Conservation (phyloP, 2,888 invertebrate genomes). For the Trissoscelio sp. region DNA sequence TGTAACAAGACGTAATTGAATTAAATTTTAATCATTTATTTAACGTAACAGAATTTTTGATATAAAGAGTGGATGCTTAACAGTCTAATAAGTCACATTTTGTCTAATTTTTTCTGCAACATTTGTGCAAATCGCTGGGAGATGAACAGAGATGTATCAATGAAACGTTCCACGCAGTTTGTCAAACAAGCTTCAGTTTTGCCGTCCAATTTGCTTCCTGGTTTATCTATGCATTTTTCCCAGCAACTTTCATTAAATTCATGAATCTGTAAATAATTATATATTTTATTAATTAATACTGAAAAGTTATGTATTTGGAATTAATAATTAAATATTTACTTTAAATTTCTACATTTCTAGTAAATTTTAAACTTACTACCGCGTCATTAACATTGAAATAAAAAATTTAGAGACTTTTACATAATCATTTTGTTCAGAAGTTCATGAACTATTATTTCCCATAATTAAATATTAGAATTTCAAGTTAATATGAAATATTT, state of each 20-base stretch:
- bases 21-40: no score
- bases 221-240: conserved; percentile 97
- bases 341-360: no score
- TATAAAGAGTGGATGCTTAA: conserved; percentile 21
- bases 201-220: conserved; percentile 93
- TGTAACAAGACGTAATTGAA: no score
- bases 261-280: conserved; percentile 88
- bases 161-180: conserved; percentile 97
- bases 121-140: conserved; percentile 95
- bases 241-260: conserved; percentile 97
- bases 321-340: no score
- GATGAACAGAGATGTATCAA: conserved; percentile 94
- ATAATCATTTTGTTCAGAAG: no score
- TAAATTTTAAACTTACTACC: no score
- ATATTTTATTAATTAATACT: conserved; percentile 23
- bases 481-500: no score
- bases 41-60: conserved; percentile 26
- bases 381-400: no score
- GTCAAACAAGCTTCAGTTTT: conserved; percentile 94
- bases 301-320: no score
- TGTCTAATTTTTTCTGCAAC: conserved; percentile 89
- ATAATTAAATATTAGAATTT: no score
- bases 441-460: no score
- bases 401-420: no score
- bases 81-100: conserved; percentile 31